Conservation (phyloP, 2,113 vertebrate species). For the Cavia aperea region DNA sequence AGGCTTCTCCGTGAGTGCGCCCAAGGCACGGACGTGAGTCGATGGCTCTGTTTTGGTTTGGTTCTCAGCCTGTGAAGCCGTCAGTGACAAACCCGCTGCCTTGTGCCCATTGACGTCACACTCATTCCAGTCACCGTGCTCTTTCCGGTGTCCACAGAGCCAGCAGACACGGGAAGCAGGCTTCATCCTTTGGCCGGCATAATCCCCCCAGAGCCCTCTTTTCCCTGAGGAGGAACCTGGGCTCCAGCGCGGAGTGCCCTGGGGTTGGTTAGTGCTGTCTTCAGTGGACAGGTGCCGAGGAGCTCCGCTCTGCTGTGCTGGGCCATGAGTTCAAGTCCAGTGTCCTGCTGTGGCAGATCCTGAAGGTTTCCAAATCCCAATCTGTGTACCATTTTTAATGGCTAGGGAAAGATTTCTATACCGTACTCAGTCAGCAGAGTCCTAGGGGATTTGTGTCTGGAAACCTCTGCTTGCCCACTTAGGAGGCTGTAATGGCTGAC, state of each 20-base stretch:
- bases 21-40: neutral
- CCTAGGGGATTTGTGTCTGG: neutral
- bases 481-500: neutral
- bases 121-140: neutral
- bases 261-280: neutral
- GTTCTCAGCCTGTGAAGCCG: neutral
- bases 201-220: neutral
- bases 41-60: neutral
- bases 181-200: neutral
- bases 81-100: neutral
- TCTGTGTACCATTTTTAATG: neutral
- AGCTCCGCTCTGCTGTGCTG: neutral
- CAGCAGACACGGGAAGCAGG: neutral
- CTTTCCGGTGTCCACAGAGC: rapidly evolving
- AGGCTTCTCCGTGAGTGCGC: too few species aligned
- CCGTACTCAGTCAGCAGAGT: neutral
- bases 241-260: rapidly evolving
- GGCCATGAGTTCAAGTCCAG: neutral
- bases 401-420: too few species aligned
- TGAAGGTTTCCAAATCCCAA: neutral
- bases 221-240: neutral
- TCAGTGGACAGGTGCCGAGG: neutral
- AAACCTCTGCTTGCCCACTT: neutral
- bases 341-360: neutral
- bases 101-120: rapidly evolving